Evolutionary conservation across 1,140 invertebrate species (phyloP), one percentile per base, ranked within the genome.

Genomic region (Procambarus virginalis): DNA sequence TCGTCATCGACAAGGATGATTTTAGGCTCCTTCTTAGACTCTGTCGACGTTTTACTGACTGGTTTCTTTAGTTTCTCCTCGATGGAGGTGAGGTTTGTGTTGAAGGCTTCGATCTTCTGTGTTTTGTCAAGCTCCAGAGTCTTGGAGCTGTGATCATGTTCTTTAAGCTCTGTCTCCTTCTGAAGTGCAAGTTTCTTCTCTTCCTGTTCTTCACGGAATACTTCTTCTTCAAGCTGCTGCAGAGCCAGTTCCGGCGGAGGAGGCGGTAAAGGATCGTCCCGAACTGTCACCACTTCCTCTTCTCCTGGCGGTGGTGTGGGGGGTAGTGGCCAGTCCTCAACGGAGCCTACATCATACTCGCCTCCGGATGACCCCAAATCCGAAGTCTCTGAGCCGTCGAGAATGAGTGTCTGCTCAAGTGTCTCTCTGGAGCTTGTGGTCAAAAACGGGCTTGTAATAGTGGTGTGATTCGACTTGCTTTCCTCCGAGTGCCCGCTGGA

Each of bases 351-450:
- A 64, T 92, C 91, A 84, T 92, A 89, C 10, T 89, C 88, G 20
- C 91, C 89, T 46, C 91, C 91, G 49, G 91, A 92, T 20, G 91
- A 92, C 14, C 91, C 91, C 58, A 92, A 87, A 51, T 92, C 91
- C n/a, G 91, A 92, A 5, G 91, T 92, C 76, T 92, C 91, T 17
- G 88, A 92, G 2, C 91, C 91, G 68, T 92, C 91, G 48, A 92
- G 88, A 58, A 86, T 80, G 12, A 86, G 78, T 20, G 91, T 87
- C 60, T 83, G 81, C 34, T 89, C 86, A 68, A 70, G 85, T 48
- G 86, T 84, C 55, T 91, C 91, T 68, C 64, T 77, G 22, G 73
- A 82, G n/a, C 34, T 84, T 4, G 86, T 55, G 60, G 60, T 2
- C 6, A 48, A 64, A 77, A 87, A 87, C 1, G 86, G 77, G 86